Percentiles rank a stretch among this genome's conserved stretches.
phyloP scores from a whole-genome alignment of 1,140 invertebrate species.

The Drosophila tani region DNA sequence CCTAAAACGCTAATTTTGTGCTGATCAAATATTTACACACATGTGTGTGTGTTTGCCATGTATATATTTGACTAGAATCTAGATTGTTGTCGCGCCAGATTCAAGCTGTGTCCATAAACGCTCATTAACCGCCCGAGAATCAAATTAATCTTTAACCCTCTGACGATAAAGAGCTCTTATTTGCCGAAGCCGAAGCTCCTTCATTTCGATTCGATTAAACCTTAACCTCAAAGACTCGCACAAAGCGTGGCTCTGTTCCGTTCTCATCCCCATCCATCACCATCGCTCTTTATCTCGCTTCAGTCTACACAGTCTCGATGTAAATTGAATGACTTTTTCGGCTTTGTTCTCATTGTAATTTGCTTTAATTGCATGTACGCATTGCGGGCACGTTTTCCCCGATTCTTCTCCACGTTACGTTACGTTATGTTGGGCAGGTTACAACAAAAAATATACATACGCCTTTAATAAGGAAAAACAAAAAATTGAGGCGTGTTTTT shows the following conservation, averaged over 20 bases:
- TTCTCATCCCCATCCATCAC: neutral
- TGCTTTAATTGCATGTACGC: constrained; percentile 42
- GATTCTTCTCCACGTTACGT: constrained; percentile 13
- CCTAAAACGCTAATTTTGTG: constrained; percentile 33
- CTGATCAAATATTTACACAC: constrained; percentile 56
- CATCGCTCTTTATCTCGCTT: constrained; percentile 12
- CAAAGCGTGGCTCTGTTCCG: constrained; percentile 43
- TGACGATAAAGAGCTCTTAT: constrained; percentile 23
- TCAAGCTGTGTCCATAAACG: constrained; percentile 36
- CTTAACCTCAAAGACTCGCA: constrained; percentile 42
- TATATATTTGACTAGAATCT: constrained; percentile 30
- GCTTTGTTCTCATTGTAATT: constrained; percentile 40
- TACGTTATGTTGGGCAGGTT: constrained; percentile 32
- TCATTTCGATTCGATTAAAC: constrained; percentile 25
- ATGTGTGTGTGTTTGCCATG: constrained; percentile 44
- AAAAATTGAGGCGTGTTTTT: constrained; percentile 48
- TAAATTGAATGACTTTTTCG: constrained; percentile 57
- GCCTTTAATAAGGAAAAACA: constrained; percentile 11
- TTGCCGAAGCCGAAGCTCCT: neutral
- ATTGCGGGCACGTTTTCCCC: constrained; percentile 37
- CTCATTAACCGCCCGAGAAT: constrained; percentile 17
- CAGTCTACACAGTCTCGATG: constrained; percentile 17
- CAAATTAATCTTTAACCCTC: constrained; percentile 37
- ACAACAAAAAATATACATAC: constrained; percentile 1
- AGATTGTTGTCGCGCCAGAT: constrained; percentile 38